These are phyloP conservation scores for Galleria mellonella DNA, from an alignment of 1,140 invertebrate species.

Conservation along the genomic window DNA sequence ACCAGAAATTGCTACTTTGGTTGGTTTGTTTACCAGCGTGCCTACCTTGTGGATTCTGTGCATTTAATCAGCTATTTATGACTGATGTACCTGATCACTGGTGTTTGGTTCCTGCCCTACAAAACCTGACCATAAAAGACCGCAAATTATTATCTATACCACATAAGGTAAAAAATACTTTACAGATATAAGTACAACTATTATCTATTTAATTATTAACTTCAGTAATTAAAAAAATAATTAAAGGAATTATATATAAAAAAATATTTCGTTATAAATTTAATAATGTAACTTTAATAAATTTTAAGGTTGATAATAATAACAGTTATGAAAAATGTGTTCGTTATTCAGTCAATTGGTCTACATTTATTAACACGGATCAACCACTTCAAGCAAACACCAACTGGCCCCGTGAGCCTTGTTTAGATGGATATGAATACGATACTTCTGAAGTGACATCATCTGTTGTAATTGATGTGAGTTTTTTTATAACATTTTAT, in stretches of 20 bases:
- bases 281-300: background rate
- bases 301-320: constrained; percentile 66
- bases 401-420: constrained; percentile 80
- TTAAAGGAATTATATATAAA: too few relatives aligned
- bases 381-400: constrained; percentile 47
- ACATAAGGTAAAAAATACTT: constrained; percentile 41
- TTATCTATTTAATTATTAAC: background rate
- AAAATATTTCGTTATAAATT: background rate
- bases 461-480: constrained; percentile 89
- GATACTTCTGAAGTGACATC: constrained; percentile 80
- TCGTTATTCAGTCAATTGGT: constrained; percentile 84
- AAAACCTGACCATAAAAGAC: constrained; percentile 73
- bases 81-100: constrained; percentile 86
- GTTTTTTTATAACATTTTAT: constrained; percentile 22
- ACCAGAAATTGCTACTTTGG: constrained; percentile 91
- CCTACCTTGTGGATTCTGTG: constrained; percentile 91
- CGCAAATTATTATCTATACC: constrained; percentile 81
- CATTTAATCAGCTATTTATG: constrained; percentile 94
- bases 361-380: constrained; percentile 65
- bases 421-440: constrained; percentile 88
- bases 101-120: constrained; percentile 83
- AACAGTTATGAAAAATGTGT: constrained; percentile 56
- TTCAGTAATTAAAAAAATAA: too few relatives aligned
- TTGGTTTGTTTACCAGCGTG: constrained; percentile 90
- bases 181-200: background rate